Evolutionary conservation across 2,113 vertebrate species (phyloP).

Genomic region (Protobothrops flavoviridis): DNA sequence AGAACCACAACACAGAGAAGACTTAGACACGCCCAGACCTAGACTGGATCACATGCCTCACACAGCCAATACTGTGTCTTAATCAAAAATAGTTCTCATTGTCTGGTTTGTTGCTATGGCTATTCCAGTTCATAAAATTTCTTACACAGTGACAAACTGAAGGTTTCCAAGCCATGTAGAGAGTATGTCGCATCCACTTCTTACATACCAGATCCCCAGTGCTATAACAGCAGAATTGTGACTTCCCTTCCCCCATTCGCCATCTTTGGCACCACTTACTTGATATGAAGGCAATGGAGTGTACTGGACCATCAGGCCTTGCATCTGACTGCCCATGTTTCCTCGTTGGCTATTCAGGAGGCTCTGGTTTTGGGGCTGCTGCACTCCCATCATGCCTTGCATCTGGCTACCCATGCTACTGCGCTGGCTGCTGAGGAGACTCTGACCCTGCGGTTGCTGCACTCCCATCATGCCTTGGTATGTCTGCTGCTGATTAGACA

Average conservation of each 20-base stretch:
- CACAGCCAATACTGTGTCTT: no score
- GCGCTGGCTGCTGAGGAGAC: conserved; percentile 87
- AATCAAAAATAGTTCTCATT: no score
- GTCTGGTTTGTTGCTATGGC: no score
- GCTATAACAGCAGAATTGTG: neutral
- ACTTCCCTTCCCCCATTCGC: neutral
- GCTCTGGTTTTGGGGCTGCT: conserved; percentile 83
- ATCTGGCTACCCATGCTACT: conserved; percentile 85
- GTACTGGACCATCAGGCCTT: conserved; percentile 97
- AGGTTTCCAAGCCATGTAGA: neutral
- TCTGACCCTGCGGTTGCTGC: conserved; percentile 89
- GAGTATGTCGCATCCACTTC: neutral
- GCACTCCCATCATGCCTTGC: conserved; percentile 89
- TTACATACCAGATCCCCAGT: no score
- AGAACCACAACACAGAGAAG: no score
- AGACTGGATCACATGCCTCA: no score
- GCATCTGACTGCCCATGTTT: conserved; percentile 85
- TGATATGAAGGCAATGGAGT: conserved; percentile 96
- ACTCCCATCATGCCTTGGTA: conserved; percentile 95
- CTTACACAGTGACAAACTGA: no score
- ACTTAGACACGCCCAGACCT: no score
- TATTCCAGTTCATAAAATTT: no score
- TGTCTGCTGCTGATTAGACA: conserved; percentile 91
- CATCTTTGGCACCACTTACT: conserved; percentile 65
- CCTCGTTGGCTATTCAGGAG: conserved; percentile 83